Evolutionary conservation across 2,113 vertebrate genomes (phyloP), one percentile per base, ranked within the genome.

Genomic region (Potamarius usumacintae): DNA sequence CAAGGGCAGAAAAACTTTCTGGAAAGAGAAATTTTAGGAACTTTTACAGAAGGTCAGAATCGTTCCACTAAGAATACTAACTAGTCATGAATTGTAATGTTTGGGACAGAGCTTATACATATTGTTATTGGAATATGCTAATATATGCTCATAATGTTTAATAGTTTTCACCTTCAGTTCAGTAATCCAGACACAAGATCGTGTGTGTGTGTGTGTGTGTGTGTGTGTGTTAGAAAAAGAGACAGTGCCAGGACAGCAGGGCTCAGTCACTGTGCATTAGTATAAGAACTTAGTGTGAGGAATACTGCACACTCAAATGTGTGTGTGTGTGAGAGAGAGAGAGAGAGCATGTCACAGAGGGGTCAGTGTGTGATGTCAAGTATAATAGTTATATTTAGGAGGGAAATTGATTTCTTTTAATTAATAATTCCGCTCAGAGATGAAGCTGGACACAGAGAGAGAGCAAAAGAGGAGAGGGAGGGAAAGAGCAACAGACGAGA

Each of bases 381-480:
- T 86, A 71, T 63, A 72, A 71, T 14, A 80, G 91, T 76, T 92
- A 92, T 92, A 91, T 93, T 92, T 92, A 89, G 90, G 22, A 18
- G 84, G 89, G 86, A 92, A 92, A 91, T 90, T 17, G 76, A 92
- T 89, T 86, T 69, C 25, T 90, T 91, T 92, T 85, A 91, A 94
- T 94, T 90, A 91, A 87, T 90, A 89, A 92, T 92, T 91, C 84
- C 81, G 78, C 86, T 89, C 91, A 76, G 85, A 87, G 80, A 20
- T 69, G 25, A 85, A 82, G 17, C 8, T 11, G 8, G 80, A 76
- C 48, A 48, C 7, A 58, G 60, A 48, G 82, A 25, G 67, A 50
- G 42, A 62, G 65, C 62, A 25, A 27, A 7, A 27, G 81, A 82
- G 84, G 74, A 15, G 30, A 30, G 82, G 76, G 52, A 55, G 84